These are phyloP conservation scores for Leptinotarsa rubiginosa DNA, from an alignment of 2,888 invertebrate species.

Conservation along the genomic window DNA sequence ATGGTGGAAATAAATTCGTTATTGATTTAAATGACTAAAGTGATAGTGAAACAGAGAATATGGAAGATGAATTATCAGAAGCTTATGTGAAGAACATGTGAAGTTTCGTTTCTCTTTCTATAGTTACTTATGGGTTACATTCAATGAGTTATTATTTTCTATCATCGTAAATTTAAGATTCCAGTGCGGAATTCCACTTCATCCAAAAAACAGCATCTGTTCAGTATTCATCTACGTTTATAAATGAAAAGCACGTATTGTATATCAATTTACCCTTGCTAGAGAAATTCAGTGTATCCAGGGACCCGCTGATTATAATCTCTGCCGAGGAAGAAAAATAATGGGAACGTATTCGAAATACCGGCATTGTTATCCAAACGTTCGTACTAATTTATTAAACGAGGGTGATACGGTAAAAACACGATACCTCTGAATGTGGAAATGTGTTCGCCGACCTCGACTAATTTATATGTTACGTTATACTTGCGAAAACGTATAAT, in stretches of 20 bases:
- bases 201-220: no score
- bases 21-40: no score
- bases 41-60: no score
- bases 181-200: no score
- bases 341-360: conserved; percentile 3
- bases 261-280: background rate
- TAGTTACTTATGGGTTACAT: no score
- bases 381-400: conserved; percentile 14
- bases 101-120: no score
- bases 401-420: conserved; percentile 12
- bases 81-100: no score
- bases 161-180: no score
- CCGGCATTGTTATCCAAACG: conserved; percentile 12
- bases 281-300: background rate
- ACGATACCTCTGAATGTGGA: conserved; percentile 18
- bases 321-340: background rate
- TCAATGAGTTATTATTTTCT: no score
- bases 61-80: no score
- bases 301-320: background rate
- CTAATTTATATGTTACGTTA: conserved; percentile 27
- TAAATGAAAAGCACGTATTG: background rate
- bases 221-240: background rate
- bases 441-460: conserved; percentile 20
- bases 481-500: conserved; percentile 23
- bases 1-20: no score